phyloP scores from a whole-genome alignment of 2,888 invertebrate species.

The Invenusta paracnida region DNA sequence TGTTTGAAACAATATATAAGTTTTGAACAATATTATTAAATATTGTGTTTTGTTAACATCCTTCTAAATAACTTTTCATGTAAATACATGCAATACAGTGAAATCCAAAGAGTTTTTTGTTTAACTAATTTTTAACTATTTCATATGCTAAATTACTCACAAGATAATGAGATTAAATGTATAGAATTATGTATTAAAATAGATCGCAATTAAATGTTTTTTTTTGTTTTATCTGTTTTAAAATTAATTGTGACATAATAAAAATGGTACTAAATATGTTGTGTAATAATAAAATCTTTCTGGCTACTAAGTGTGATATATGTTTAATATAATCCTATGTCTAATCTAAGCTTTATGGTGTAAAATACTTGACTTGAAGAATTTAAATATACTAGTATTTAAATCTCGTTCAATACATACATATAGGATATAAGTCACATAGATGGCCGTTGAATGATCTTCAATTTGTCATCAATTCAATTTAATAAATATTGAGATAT shows the following conservation, averaged over 20 bases:
- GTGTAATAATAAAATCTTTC: too few species aligned
- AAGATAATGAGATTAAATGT: background rate
- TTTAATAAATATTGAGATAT: too few species aligned
- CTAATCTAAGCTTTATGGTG: too few species aligned
- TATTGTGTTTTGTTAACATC: background rate
- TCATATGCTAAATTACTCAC: background rate
- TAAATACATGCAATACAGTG: background rate
- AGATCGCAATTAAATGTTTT: background rate
- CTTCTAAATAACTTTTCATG: background rate
- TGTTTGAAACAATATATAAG: background rate
- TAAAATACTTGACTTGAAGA: too few species aligned
- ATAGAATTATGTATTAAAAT: background rate
- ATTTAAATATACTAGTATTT: too few species aligned
- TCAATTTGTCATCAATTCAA: too few species aligned
- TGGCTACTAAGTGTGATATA: too few species aligned
- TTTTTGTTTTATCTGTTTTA: background rate
- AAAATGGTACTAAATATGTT: too few species aligned
- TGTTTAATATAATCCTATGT: too few species aligned
- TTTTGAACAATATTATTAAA: background rate
- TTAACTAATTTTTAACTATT: background rate
- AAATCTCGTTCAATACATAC: too few species aligned
- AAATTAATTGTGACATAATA: background rate
- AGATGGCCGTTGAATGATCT: too few species aligned
- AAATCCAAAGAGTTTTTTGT: background rate
- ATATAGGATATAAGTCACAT: too few species aligned